phyloP scores from a whole-genome alignment of 2,797 vertebrate species.

The Galago senegalensis region DNA sequence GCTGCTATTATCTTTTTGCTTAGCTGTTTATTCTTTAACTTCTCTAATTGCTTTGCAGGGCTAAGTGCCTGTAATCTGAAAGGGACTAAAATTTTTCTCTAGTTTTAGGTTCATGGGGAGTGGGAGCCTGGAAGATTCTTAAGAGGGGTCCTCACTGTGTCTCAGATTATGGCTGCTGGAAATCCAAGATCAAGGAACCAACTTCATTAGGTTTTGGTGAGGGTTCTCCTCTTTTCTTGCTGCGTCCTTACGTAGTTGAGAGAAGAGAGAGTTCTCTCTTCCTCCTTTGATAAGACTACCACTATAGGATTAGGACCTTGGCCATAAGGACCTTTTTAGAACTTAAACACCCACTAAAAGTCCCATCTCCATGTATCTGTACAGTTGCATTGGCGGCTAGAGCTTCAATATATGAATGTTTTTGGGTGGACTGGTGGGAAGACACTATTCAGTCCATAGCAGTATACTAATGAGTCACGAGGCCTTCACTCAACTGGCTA shows the following conservation, averaged over 20 bases:
- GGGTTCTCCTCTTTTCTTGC: background rate
- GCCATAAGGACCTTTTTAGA: background rate
- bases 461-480: background rate
- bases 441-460: background rate
- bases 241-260: background rate
- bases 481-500: background rate
- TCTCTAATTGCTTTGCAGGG: background rate
- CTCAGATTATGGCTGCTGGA: background rate
- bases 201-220: background rate
- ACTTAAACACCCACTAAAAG: background rate
- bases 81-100: background rate
- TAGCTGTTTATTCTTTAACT: background rate
- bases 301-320: background rate
- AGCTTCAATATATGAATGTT: background rate
- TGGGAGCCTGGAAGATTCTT: background rate
- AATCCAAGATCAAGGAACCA: background rate
- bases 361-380: background rate
- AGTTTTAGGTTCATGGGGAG: background rate
- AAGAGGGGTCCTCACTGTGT: background rate
- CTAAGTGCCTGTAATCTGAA: background rate
- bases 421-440: fast-evolving
- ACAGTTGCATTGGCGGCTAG: background rate
- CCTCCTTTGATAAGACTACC: background rate
- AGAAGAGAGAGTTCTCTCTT: background rate
- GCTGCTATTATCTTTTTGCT: background rate